Conservation (phyloP, 1,140 invertebrate genomes). For the Tetragonula clypearis region DNA sequence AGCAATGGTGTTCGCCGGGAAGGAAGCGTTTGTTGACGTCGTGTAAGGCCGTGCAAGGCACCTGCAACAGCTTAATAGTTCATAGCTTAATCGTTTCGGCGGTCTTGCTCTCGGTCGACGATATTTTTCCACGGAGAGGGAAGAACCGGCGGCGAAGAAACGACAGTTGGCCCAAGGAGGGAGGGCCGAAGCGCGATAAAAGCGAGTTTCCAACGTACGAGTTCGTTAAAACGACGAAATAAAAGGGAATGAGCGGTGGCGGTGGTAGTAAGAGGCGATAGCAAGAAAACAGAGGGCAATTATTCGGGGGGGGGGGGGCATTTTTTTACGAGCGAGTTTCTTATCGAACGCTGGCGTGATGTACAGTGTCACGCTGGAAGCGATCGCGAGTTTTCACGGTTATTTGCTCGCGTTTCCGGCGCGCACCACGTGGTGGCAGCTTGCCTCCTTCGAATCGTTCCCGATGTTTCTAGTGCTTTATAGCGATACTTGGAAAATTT, state of each 20-base stretch:
- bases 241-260: background rate
- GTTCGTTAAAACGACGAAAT: constrained; percentile 26
- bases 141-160: background rate
- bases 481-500: background rate
- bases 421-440: background rate
- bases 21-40: constrained; percentile 54
- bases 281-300: constrained; percentile 19
- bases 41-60: constrained; percentile 64
- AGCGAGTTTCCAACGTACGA: constrained; percentile 17
- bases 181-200: constrained; percentile 2
- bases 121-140: constrained; percentile 49
- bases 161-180: background rate
- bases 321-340: constrained; percentile 38
- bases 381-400: background rate
- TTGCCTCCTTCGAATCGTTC: background rate
- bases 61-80: constrained; percentile 71
- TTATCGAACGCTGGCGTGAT: constrained; percentile 17
- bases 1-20: constrained; percentile 8
- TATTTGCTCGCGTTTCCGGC: background rate
- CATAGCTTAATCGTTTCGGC: constrained; percentile 46
- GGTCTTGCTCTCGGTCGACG: constrained; percentile 53
- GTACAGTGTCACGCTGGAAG: constrained; percentile 15
- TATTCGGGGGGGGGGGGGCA: constrained; percentile 22
- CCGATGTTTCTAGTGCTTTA: constrained; percentile 4
- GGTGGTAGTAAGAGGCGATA: background rate